Evolutionary conservation across 2,113 vertebrate genomes (phyloP).

Genomic region (Alligator mississippiensis): DNA sequence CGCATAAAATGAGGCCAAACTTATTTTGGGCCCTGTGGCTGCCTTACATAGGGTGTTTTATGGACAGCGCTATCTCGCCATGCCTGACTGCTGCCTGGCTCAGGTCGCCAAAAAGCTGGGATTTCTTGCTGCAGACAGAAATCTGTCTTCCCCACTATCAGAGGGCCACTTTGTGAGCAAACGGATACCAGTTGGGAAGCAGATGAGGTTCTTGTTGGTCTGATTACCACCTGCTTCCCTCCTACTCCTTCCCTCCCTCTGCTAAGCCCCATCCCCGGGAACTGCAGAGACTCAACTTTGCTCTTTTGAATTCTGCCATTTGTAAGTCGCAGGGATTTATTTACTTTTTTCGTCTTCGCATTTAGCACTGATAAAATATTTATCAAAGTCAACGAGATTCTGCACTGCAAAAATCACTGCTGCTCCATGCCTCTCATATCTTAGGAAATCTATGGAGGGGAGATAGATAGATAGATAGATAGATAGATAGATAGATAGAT

Average conservation of each 20-base stretch:
- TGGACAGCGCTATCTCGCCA: too few relatives aligned
- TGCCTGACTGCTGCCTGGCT: too few relatives aligned
- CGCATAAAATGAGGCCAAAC: not conserved
- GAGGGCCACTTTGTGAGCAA: not conserved
- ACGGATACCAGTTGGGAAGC: not conserved
- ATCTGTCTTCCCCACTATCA: not conserved
- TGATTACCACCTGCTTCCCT: not conserved
- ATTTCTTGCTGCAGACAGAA: not conserved
- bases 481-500: not conserved
- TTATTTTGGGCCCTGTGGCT: not conserved
- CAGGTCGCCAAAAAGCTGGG: not conserved
- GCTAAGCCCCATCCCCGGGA: not conserved
- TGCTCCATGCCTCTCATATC: not conserved
- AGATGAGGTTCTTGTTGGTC: not conserved
- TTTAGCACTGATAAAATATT: slow-evolving; percentile 2
- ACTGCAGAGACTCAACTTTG: not conserved
- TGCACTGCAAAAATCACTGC: not conserved
- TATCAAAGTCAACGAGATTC: not conserved
- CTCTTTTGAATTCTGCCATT: not conserved
- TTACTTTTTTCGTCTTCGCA: not conserved
- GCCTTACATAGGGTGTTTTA: not conserved
- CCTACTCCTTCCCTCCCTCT: not conserved
- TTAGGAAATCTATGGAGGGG: accelerated
- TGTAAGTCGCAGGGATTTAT: not conserved
- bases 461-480: not conserved